Evolutionary conservation across 2,888 invertebrate genomes (phyloP).

Genomic region (Bimastos eiseni): DNA sequence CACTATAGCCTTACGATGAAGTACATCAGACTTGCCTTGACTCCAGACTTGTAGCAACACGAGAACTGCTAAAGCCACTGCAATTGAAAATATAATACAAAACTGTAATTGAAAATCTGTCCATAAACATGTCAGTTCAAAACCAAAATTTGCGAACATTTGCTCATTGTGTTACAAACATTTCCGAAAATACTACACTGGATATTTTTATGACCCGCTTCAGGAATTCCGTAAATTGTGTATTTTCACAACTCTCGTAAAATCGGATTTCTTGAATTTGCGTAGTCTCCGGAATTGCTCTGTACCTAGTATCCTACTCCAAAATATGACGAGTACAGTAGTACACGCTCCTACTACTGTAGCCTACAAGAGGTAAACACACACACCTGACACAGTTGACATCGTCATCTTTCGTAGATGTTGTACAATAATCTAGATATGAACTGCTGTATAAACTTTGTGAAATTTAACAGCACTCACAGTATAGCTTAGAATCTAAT

Average conservation of each 20-base stretch:
- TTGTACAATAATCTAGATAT: not conserved
- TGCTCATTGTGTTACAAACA: no score
- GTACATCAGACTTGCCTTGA: not conserved
- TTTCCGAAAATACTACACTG: no score
- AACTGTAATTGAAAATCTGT: not conserved
- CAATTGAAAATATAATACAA: not conserved
- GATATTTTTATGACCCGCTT: no score
- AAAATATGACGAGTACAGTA: not conserved
- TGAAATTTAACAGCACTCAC: not conserved
- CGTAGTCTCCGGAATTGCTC: no score
- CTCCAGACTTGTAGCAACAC: not conserved
- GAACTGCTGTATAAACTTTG: not conserved
- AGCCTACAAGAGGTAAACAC: not conserved
- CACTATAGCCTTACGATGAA: not conserved
- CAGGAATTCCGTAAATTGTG: no score
- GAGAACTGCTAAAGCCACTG: conserved; percentile 2
- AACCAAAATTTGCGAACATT: not conserved
- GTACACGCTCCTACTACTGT: no score
- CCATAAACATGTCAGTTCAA: not conserved
- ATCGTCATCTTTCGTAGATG: not conserved
- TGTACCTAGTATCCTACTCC: not conserved
- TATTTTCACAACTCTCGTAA: no score
- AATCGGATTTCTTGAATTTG: no score
- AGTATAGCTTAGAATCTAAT: not conserved
- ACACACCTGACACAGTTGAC: conserved; percentile 13